phyloP scores from a whole-genome alignment of 92 coral and sea anemone genomes.

The Epizoanthus illoricatus region DNA sequence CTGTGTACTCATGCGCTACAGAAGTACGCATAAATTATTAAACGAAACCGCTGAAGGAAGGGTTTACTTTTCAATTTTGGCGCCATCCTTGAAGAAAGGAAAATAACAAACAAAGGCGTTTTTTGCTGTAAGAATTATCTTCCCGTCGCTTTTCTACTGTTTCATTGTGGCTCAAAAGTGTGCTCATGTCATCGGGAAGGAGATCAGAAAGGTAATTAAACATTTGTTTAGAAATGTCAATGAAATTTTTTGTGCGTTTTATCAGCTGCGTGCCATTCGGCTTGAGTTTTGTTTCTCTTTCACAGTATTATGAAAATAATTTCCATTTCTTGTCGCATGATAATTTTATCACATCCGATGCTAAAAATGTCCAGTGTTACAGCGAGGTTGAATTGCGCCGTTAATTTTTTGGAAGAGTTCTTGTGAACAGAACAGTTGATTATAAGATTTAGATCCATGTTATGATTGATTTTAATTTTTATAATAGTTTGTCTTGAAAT shows the following conservation, averaged over 20 bases:
- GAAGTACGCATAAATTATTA: constrained; percentile 11
- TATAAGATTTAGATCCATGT: too few relatives aligned
- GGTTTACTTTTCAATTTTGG: constrained; percentile 4
- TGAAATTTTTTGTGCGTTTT: not conserved
- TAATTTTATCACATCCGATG: not conserved
- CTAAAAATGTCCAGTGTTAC: not conserved
- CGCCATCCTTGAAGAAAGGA: constrained; percentile 41
- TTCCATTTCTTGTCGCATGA: not conserved
- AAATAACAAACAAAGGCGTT: constrained; percentile 8
- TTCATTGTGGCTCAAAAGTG: constrained; percentile 40
- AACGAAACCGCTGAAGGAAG: constrained; percentile 11
- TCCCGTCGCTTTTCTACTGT: constrained; percentile 12
- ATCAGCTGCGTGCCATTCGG: not conserved
- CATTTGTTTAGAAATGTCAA: not conserved
- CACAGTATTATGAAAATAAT: not conserved
- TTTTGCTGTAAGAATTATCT: not conserved
- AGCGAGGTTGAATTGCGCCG: not conserved
- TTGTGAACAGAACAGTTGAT: too few relatives aligned
- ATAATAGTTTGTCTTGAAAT: too few relatives aligned
- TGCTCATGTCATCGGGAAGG: constrained; percentile 65
- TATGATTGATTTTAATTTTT: too few relatives aligned
- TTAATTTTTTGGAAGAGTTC: not conserved
- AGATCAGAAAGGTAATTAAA: constrained; percentile 63
- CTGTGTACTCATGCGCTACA: constrained; percentile 16
- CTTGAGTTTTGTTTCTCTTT: not conserved